These are phyloP conservation scores for Pteropus alecto DNA, from an alignment of 2,113 vertebrate species.

Conservation along the genomic window DNA sequence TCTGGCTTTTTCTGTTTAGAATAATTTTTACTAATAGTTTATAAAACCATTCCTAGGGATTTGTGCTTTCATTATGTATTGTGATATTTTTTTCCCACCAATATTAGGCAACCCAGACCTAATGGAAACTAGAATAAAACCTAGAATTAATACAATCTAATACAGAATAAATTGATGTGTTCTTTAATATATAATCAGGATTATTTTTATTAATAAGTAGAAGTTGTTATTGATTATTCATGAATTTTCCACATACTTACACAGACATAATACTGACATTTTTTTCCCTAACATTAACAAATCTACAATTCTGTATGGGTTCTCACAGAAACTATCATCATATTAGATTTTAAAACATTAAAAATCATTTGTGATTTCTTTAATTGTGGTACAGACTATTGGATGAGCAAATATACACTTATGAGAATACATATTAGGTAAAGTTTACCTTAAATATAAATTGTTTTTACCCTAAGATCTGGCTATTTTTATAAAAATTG, in stretches of 20 bases:
- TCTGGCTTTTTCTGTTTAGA: neutral
- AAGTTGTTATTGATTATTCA: neutral
- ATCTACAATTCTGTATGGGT: neutral
- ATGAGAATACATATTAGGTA: neutral
- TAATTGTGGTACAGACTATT: neutral
- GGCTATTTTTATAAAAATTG: neutral
- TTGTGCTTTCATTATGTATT: neutral
- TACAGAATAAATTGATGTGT: neutral
- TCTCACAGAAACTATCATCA: neutral
- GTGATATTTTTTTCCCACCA: neutral
- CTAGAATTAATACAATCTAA: neutral
- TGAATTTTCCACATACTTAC: neutral
- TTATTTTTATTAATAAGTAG: conserved; percentile 24
- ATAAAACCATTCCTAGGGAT: neutral
- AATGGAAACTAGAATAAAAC: neutral
- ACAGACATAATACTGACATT: neutral
- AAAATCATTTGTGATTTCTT: neutral
- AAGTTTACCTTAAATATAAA: neutral
- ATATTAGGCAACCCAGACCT: neutral
- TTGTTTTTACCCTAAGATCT: neutral
- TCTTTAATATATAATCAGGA: neutral
- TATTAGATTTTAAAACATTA: neutral
- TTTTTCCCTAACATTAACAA: neutral
- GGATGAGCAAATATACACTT: neutral
- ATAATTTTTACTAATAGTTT: neutral